Evolutionary conservation across 37 sponge, comb jelly and placozoan genomes (phyloP).

Genomic region (Hexactinellida sp.): DNA sequence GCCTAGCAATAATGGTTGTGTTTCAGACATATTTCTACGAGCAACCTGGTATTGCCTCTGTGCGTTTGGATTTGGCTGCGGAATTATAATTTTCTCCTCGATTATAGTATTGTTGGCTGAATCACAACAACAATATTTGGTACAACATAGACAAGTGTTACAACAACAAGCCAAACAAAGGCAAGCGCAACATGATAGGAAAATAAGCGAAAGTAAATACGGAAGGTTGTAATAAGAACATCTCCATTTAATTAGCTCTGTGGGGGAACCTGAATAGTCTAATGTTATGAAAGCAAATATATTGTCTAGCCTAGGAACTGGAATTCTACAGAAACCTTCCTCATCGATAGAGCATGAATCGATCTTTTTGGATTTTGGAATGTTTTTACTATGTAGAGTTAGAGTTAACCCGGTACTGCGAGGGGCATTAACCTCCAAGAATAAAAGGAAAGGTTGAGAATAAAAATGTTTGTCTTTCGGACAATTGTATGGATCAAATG

Average conservation of each 20-base stretch:
- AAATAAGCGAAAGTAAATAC: not conserved
- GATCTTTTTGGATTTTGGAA: not conserved
- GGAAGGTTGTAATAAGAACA: slow-evolving; percentile 5
- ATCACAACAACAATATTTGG: not conserved
- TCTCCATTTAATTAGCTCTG: not conserved
- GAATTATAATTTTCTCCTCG: not conserved
- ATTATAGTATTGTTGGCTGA: not conserved
- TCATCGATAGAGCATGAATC: not conserved
- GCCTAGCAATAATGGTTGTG: not conserved
- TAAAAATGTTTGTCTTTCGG: not conserved
- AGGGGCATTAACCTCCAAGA: not conserved
- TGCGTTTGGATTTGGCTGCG: not conserved
- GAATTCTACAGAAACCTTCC: not conserved
- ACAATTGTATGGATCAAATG: not conserved
- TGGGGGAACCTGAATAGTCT: not conserved
- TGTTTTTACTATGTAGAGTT: not conserved
- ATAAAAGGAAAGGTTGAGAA: not conserved
- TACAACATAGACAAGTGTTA: not conserved
- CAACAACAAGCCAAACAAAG: not conserved
- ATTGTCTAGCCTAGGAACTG: not conserved
- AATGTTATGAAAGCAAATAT: not conserved
- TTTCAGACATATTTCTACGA: not conserved
- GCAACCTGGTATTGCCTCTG: not conserved
- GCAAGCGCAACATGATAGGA: not conserved
- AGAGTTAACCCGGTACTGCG: not conserved